Conservation (phyloP, 2,113 vertebrate species). For the Hydropotes inermis region DNA sequence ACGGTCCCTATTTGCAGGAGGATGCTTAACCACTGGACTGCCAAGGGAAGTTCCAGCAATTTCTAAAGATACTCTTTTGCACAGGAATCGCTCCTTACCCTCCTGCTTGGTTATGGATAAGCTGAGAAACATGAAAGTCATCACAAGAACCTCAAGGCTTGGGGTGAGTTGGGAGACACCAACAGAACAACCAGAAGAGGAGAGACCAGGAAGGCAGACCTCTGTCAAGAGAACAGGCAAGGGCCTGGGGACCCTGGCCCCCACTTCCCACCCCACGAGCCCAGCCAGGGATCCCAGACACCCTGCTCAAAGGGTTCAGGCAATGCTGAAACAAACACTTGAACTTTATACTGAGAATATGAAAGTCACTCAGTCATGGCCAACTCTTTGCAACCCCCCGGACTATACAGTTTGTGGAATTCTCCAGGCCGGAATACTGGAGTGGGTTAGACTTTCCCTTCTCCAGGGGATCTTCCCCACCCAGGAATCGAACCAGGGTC, state of each 20-base stretch:
- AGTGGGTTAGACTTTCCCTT: background rate
- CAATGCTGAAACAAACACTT: background rate
- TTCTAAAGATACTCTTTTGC: background rate
- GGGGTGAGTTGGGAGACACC: background rate
- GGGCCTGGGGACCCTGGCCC: background rate
- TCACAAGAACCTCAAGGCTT: background rate
- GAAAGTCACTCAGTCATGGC: background rate
- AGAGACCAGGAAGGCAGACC: background rate
- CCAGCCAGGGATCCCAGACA: background rate
- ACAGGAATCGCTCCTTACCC: background rate
- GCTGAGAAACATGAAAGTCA: background rate
- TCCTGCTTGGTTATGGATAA: background rate
- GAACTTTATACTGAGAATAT: background rate
- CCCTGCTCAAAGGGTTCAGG: background rate
- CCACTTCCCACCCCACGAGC: background rate
- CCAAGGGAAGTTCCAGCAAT: background rate
- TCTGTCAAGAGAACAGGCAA: rapidly evolving
- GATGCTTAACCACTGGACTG: background rate
- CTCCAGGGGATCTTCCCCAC: background rate
- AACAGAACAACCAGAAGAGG: background rate
- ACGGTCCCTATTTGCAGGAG: background rate
- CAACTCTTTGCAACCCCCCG: background rate
- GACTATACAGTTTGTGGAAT: background rate
- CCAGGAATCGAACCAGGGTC: background rate
- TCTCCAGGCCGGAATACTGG: background rate